phyloP scores from a whole-genome alignment of 2,113 vertebrate genomes.

The Jacana jacana region DNA sequence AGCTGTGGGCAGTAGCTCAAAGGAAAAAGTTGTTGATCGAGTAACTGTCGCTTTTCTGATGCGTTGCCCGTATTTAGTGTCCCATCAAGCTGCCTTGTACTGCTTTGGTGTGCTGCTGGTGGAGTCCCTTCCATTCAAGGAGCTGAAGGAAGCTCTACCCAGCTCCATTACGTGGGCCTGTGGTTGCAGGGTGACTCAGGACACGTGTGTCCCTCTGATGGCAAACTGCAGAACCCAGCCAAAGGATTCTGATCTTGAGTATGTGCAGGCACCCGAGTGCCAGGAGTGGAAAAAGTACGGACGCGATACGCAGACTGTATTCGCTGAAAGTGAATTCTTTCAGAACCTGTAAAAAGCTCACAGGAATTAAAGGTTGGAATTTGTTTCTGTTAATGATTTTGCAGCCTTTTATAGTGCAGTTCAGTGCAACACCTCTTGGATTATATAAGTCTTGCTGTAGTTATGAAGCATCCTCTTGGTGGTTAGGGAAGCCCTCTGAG shows the following conservation, averaged over 20 bases:
- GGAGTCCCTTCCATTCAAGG: neutral
- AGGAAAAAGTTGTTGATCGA: neutral
- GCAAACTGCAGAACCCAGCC: neutral
- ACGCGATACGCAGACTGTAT: neutral
- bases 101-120: neutral
- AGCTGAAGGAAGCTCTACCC: neutral
- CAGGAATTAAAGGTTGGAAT: neutral
- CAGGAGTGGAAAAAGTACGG: neutral
- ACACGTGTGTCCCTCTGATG: neutral
- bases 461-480: neutral
- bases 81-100: neutral
- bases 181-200: neutral
- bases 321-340: neutral
- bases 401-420: neutral
- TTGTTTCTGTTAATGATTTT: neutral
- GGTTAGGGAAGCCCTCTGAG: neutral
- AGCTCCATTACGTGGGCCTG: neutral
- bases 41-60: neutral
- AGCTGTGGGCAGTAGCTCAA: neutral
- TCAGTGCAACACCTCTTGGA: neutral
- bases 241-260: neutral
- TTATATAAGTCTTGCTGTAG: neutral
- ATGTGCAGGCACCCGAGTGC: neutral
- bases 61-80: neutral
- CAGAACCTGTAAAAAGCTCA: neutral